Evolutionary conservation across 2,113 vertebrate species (phyloP).

Genomic region (Salvelinus fontinalis): DNA sequence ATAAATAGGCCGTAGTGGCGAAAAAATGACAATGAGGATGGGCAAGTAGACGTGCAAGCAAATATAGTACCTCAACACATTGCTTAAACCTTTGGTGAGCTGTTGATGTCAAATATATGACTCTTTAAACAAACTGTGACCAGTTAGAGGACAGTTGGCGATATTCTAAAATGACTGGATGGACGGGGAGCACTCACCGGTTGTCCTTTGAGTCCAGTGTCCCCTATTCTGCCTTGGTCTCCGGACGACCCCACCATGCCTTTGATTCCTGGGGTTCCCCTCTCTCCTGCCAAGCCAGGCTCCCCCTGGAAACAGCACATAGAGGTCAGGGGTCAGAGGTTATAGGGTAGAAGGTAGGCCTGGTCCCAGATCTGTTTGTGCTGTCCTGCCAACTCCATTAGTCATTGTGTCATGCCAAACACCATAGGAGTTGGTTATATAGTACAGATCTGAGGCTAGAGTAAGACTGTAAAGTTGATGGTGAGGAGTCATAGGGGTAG

Average conservation of each 20-base stretch:
- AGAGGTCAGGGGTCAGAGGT: not conserved
- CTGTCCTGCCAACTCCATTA: too few relatives aligned
- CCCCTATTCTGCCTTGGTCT: slow-evolving; percentile 86
- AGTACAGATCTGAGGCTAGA: too few relatives aligned
- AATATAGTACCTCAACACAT: not conserved
- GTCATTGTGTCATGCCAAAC: too few relatives aligned
- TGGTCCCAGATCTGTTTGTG: too few relatives aligned
- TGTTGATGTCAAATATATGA: not conserved
- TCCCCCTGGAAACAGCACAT: slow-evolving; percentile 80
- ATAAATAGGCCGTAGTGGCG: too few relatives aligned
- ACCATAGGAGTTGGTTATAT: too few relatives aligned
- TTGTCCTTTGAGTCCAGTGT: slow-evolving; percentile 80
- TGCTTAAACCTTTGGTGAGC: too few relatives aligned
- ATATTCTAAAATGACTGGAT: not conserved
- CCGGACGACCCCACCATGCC: slow-evolving; percentile 81
- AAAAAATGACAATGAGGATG: too few relatives aligned
- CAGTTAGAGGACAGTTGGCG: not conserved
- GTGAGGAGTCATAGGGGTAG: too few relatives aligned
- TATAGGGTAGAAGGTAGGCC: not conserved
- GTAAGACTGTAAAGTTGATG: too few relatives aligned
- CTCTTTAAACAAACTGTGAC: not conserved
- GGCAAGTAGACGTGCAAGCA: too few relatives aligned
- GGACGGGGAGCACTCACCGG: slow-evolving; percentile 71
- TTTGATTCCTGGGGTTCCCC: slow-evolving; percentile 80
- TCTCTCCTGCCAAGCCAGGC: slow-evolving; percentile 82